phyloP scores from a whole-genome alignment of 2,797 vertebrate genomes.

The Holocentrus rufus region DNA sequence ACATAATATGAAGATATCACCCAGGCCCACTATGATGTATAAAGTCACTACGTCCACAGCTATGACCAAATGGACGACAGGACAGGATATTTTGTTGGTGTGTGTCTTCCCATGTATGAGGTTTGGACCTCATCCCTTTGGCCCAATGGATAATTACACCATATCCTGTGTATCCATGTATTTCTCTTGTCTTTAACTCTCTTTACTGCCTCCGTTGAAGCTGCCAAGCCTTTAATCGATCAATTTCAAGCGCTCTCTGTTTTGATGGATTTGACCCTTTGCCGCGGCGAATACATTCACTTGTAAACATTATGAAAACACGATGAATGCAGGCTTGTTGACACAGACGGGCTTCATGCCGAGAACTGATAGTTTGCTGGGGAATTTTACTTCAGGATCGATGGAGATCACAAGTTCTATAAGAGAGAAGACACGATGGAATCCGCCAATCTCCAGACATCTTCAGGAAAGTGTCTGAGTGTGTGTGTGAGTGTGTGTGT shows the following conservation, averaged over 20 bases:
- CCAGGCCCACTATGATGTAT: too few species aligned
- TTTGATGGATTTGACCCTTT: conserved; percentile 47
- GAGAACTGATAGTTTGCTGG: conserved; percentile 8
- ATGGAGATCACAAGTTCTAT: too few species aligned
- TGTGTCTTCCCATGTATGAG: conserved; percentile 5
- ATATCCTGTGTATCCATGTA: too few species aligned
- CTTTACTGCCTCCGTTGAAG: conserved; percentile 31
- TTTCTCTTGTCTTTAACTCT: conserved; percentile 37
- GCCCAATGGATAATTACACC: too few species aligned
- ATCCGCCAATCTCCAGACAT: conserved; percentile 29
- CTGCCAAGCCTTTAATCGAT: conserved; percentile 28
- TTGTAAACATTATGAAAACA: conserved; percentile 44
- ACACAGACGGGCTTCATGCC: conserved; percentile 42
- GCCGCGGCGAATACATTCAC: conserved; percentile 39
- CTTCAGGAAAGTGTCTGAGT: conserved; percentile 13
- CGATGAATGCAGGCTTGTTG: conserved; percentile 38
- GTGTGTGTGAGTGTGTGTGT: not conserved
- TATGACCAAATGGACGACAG: not conserved
- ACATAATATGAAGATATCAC: too few species aligned
- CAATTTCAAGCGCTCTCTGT: conserved; percentile 18
- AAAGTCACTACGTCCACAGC: too few species aligned
- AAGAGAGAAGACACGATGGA: conserved; percentile 49
- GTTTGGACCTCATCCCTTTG: not conserved
- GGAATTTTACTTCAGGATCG: conserved; percentile 27
- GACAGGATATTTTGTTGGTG: conserved; percentile 2